Evolutionary conservation across 53 echinoderm and acorn worm species (phyloP), one percentile per base, ranked within the genome.

Genomic region (Mesocentrotus franciscanus): DNA sequence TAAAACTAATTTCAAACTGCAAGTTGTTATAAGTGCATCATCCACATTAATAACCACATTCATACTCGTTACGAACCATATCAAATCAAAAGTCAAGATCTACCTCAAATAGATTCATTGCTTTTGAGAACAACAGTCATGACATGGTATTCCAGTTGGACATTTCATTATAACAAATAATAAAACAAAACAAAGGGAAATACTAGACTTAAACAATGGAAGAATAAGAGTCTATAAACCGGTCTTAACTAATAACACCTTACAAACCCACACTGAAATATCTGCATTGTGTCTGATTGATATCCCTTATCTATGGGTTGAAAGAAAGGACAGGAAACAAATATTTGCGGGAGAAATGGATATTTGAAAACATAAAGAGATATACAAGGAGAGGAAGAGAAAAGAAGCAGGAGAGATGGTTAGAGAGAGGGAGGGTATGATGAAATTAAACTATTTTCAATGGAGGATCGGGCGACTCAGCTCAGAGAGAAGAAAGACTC

Each of bases 401-500:
- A 14, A 87, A 29, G 58, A 29, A 58, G n/a, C 11, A 7, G 26
- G 87, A 58, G 87, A 29, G 42, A 8, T 15, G 34, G 35, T 20
- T 35, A 85, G 36, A 39, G 36, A 26, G n/a, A 87, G 18, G 7
- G 85, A 24, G 36, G 57, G 29, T 57, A 26, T 56, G 17, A 87
- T n/a, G 20, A 91, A 66, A 91, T 62, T 20, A 32, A 62, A 91
- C 64, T 66, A 64, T 27, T 39, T 92, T 92, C 36, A 36, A 92
- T 56, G 74, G 27, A 55, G 71, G 20, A 11, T 18, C 24, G 35
- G 24, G 70, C 35, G 91, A 29, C 22, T n/a, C n/a, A 30, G 9
- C 60, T 72, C 92, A 32, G 84, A 58, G 84, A 58, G 36, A 91
- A 62, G 91, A 20, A 61, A 68, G 29, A 36, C 85, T 85, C 85